A percentile compares a stretch with the other conserved stretches of the same genome.
These are phyloP conservation scores for Andrena praecox DNA, from an alignment of 2,888 invertebrate species.

Conservation along the genomic window DNA sequence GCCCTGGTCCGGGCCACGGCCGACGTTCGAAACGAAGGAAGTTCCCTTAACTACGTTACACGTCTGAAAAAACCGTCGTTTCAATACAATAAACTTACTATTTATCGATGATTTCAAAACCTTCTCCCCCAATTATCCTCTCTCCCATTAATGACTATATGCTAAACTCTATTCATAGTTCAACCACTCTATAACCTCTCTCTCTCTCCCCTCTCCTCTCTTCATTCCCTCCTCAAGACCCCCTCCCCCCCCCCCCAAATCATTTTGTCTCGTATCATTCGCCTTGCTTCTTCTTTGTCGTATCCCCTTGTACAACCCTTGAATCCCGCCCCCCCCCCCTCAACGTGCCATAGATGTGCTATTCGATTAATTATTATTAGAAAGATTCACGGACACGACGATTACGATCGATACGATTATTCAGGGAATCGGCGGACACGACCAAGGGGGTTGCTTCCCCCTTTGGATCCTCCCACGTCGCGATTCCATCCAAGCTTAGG, in stretches of 20 bases:
- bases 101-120: conserved; percentile 74
- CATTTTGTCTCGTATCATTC: background rate
- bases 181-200: conserved; percentile 82
- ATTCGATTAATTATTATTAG: conserved; percentile 63
- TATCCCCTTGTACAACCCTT: conserved; percentile 35
- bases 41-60: conserved; percentile 63
- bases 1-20: conserved; percentile 52
- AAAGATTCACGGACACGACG: conserved; percentile 69
- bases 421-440: background rate
- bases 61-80: conserved; percentile 61
- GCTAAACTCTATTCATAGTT: conserved; percentile 84
- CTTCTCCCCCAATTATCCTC: conserved; percentile 57
- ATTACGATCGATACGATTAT: conserved; percentile 51
- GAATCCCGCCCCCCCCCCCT: conserved; percentile 32
- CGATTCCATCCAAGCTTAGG: background rate
- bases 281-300: conserved; percentile 14
- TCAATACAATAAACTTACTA: conserved; percentile 66
- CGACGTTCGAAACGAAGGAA: conserved; percentile 63
- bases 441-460: background rate
- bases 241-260: conserved; percentile 7
- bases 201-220: conserved; percentile 55
- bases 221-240: conserved; percentile 57
- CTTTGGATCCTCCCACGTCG: background rate
- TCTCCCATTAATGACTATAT: conserved; percentile 69
- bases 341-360: conserved; percentile 67